These are phyloP conservation scores for Pocillopora grandis DNA, from an alignment of 92 coral and sea anemone genomes.

Conservation along the genomic window DNA sequence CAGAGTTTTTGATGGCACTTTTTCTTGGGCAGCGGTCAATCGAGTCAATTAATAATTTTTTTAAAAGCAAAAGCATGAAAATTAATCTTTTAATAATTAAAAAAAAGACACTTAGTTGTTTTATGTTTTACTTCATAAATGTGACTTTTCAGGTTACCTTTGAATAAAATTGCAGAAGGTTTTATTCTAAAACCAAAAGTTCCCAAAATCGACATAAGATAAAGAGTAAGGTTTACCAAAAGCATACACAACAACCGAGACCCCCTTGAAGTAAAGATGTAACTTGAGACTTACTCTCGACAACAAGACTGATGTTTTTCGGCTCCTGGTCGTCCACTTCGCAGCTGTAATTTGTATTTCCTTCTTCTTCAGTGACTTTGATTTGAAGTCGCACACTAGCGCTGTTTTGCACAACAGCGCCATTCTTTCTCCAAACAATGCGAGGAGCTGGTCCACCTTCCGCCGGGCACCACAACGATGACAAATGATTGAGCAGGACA, in stretches of 20 bases:
- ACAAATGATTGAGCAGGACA: background rate
- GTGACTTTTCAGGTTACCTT: too few species aligned
- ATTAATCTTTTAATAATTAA: too few species aligned
- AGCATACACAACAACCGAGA: background rate
- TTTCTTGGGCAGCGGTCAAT: too few species aligned
- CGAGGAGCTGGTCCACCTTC: background rate
- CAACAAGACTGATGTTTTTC: background rate
- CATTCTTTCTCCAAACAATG: background rate
- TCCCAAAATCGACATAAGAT: too few species aligned
- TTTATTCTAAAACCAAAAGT: too few species aligned
- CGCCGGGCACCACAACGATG: background rate
- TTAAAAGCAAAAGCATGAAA: too few species aligned
- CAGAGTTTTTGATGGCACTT: too few species aligned
- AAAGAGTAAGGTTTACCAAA: background rate
- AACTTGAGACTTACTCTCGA: background rate
- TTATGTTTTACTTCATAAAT: too few species aligned
- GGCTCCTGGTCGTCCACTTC: background rate
- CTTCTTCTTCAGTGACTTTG: background rate
- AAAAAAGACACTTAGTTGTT: too few species aligned
- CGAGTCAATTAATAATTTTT: too few species aligned
- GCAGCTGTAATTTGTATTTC: background rate
- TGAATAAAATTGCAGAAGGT: too few species aligned
- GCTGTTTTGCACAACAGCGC: background rate
- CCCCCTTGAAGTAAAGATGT: background rate
- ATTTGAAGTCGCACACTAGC: background rate